These are phyloP conservation scores for Rhinichthys osculus DNA, from an alignment of 2,797 vertebrate genomes.

Conservation along the genomic window DNA sequence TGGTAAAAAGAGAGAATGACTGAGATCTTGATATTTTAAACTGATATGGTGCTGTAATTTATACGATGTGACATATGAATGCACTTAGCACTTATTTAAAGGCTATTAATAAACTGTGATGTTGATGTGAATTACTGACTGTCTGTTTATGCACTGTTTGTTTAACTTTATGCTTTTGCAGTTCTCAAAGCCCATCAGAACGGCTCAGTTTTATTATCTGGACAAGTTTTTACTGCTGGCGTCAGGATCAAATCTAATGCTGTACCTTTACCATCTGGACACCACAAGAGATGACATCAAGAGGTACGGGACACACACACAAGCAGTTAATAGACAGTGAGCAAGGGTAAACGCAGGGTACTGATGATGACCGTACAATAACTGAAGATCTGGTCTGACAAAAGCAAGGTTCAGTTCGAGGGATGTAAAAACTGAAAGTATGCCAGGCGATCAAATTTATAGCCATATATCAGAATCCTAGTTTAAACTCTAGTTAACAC, in stretches of 20 bases:
- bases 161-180: constrained; percentile 53
- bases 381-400: background rate
- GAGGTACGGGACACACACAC: constrained; percentile 72
- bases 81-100: constrained; percentile 46
- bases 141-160: constrained; percentile 30
- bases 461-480: background rate
- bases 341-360: background rate
- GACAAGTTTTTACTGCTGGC: constrained; percentile 87
- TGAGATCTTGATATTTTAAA: constrained; percentile 18
- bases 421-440: background rate
- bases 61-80: constrained; percentile 17
- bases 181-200: constrained; percentile 76
- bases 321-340: constrained; percentile 16
- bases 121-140: constrained; percentile 28
- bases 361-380: background rate
- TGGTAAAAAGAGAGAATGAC: constrained; percentile 15
- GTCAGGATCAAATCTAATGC: constrained; percentile 81
- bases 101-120: constrained; percentile 17
- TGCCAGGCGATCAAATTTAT: constrained; percentile 6
- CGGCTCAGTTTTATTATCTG: constrained; percentile 90
- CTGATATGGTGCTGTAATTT: constrained; percentile 28
- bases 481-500: background rate
- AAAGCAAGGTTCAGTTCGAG: background rate
- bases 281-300: constrained; percentile 78
- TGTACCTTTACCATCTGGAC: constrained; percentile 82